Conservation (phyloP, 2,113 vertebrate species). For the Morone chrysops region DNA sequence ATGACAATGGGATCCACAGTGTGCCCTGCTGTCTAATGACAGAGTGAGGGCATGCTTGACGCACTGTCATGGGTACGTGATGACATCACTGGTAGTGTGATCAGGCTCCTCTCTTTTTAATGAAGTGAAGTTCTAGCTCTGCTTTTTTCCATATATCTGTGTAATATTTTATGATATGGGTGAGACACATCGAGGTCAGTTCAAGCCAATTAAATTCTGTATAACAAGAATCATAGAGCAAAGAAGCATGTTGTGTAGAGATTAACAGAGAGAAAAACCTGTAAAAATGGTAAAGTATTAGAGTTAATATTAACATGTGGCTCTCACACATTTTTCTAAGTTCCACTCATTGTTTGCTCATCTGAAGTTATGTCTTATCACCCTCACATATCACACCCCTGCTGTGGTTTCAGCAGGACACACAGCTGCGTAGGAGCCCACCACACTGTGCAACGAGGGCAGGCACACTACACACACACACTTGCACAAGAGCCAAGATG, state of each 20-base stretch:
- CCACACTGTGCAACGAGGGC: neutral
- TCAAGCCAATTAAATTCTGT: neutral
- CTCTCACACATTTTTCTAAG: neutral
- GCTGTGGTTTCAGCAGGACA: constrained; percentile 5
- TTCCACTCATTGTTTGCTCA: neutral
- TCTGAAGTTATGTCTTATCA: constrained; percentile 10
- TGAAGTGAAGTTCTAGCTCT: neutral
- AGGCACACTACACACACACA: constrained; percentile 25
- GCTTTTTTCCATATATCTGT: neutral
- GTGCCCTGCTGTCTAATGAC: constrained; percentile 6
- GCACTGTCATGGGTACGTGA: constrained; percentile 42
- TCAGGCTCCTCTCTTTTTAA: constrained; percentile 35
- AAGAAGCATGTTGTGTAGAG: neutral
- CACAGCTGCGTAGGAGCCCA: constrained; percentile 28
- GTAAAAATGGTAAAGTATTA: neutral
- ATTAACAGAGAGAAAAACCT: neutral
- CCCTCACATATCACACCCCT: constrained; percentile 2
- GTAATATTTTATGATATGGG: neutral
- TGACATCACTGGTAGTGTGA: constrained; percentile 64
- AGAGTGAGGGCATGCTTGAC: constrained; percentile 31
- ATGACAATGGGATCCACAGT: neutral
- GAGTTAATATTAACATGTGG: neutral
- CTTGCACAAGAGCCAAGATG: constrained; percentile 37
- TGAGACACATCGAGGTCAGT: neutral
- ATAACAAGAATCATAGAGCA: neutral